Conservation (phyloP, 2,888 invertebrate species). For the Metopia argyrocephala region DNA sequence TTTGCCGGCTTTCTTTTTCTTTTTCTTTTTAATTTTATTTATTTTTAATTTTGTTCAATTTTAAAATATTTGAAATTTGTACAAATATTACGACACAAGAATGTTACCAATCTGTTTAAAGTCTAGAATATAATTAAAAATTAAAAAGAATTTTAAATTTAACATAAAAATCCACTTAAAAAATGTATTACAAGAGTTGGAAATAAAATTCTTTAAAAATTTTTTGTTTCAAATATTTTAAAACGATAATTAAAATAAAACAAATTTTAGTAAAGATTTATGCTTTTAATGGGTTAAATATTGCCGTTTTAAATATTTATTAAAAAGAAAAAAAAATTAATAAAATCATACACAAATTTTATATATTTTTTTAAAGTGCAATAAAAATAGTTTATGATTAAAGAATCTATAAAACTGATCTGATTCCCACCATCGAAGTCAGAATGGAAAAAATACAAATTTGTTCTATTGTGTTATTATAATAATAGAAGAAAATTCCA, state of each 20-base stretch:
- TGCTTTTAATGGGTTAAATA: background rate
- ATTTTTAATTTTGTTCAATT: background rate
- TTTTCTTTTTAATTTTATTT: constrained; percentile 19
- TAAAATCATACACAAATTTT: background rate
- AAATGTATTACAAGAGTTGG: no score
- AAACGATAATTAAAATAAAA: background rate
- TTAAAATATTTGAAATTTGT: constrained; percentile 10
- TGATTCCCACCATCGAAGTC: constrained; percentile 40
- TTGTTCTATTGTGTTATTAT: constrained; percentile 14
- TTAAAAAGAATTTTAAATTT: background rate
- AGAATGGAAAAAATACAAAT: constrained; percentile 28
- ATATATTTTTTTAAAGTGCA: background rate
- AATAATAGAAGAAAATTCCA: constrained; percentile 26
- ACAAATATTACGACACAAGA: background rate
- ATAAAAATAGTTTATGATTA: background rate
- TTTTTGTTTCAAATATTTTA: background rate
- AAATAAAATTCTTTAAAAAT: no score
- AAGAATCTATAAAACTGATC: constrained; percentile 28
- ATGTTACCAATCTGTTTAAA: background rate
- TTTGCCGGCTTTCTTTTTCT: constrained; percentile 40
- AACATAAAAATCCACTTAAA: background rate
- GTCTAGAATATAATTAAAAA: background rate
- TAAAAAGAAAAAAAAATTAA: background rate
- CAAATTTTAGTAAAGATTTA: background rate
- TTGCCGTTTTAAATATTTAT: background rate